Evolutionary conservation across 2,113 vertebrate species (phyloP).

Genomic region (Fukomys damarensis): DNA sequence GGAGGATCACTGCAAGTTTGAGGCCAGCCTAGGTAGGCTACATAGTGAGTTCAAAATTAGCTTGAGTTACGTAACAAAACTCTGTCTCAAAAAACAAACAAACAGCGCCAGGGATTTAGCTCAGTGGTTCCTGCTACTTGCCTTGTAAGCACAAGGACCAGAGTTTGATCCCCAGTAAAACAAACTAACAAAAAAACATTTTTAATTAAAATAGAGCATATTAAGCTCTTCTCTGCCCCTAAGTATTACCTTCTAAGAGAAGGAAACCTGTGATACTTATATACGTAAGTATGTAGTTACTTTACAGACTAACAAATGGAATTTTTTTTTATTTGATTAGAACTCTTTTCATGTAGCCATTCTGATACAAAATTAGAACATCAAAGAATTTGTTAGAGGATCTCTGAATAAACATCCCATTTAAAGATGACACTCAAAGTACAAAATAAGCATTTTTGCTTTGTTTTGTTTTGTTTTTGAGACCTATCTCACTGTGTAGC

Average conservation of each 20-base stretch:
- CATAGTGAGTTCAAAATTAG: background rate
- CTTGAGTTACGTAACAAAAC: background rate
- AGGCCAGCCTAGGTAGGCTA: background rate
- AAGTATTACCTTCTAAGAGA: background rate
- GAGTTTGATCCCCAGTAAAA: too few relatives aligned
- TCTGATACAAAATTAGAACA: conserved; percentile 1
- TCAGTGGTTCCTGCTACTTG: too few relatives aligned
- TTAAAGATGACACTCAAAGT: conserved; percentile 16
- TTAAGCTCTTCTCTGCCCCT: conserved; percentile 22
- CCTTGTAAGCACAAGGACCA: too few relatives aligned
- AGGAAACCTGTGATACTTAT: background rate
- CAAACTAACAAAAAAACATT: too few relatives aligned
- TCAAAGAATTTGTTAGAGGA: background rate
- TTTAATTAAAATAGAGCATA: background rate
- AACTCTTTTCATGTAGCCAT: conserved; percentile 10
- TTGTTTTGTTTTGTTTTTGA: too few relatives aligned
- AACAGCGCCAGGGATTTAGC: too few relatives aligned
- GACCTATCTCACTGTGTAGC: too few relatives aligned
- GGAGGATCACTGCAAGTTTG: background rate
- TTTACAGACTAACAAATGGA: background rate
- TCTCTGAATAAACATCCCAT: conserved; percentile 17
- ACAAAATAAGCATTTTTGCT: background rate
- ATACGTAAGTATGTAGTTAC: background rate
- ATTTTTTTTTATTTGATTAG: background rate
- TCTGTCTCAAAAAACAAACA: background rate